These are phyloP conservation scores for Drosophila melanica DNA, from an alignment of 1,140 invertebrate genomes.

Conservation along the genomic window DNA sequence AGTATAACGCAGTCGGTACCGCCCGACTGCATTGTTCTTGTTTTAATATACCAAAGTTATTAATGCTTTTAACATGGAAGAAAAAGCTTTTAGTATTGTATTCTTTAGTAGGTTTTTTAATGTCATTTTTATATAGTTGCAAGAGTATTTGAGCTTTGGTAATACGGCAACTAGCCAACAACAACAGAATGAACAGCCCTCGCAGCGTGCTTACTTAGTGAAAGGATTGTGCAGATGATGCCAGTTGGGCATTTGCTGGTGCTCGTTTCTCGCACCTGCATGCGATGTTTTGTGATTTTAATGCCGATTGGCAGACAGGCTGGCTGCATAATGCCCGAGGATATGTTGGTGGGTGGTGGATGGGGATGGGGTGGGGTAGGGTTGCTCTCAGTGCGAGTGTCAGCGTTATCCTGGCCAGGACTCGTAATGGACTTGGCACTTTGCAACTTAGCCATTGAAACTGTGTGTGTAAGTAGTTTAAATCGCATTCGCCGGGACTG, in stretches of 20 bases:
- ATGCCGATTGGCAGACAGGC: conserved; percentile 74
- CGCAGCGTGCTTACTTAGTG: conserved; percentile 23
- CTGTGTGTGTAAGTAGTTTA: conserved; percentile 82
- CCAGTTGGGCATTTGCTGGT: conserved; percentile 20
- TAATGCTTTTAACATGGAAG: too few species aligned
- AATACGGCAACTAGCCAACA: not conserved
- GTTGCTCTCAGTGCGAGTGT: conserved; percentile 30
- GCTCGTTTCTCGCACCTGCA: conserved; percentile 6
- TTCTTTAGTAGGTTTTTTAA: too few species aligned
- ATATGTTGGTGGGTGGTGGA: conserved; percentile 33
- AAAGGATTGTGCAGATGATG: conserved; percentile 43
- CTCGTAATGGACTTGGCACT: conserved; percentile 78
- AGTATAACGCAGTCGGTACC: too few species aligned
- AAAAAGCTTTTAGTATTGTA: too few species aligned
- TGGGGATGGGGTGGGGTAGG: conserved; percentile 33
- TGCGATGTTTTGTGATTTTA: conserved; percentile 79
- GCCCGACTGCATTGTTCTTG: too few species aligned
- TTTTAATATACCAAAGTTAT: too few species aligned
- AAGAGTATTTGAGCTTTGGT: too few species aligned
- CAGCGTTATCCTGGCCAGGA: conserved; percentile 45
- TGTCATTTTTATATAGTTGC: too few species aligned
- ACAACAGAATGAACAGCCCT: not conserved
- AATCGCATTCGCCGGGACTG: conserved; percentile 64
- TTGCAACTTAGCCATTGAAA: conserved; percentile 80
- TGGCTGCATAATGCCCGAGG: conserved; percentile 34